Evolutionary conservation across 2,113 vertebrate species (phyloP), one percentile per base, ranked within the genome.

Genomic region (Oceanites oceanicus): DNA sequence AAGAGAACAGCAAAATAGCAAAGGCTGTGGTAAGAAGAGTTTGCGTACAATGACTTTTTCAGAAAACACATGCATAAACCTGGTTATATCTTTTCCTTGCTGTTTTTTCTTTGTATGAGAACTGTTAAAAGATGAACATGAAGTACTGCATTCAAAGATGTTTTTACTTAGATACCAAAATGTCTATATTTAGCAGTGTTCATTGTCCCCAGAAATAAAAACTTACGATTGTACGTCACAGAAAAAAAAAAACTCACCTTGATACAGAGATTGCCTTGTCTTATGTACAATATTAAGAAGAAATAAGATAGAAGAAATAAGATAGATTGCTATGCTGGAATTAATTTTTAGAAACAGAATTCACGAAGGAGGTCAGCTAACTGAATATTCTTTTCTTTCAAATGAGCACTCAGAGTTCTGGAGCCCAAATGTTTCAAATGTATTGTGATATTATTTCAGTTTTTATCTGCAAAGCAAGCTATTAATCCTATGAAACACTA

Each of bases 181-280:
- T 14, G 13, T 5, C 10, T 34, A 15, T 55, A 65, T 42, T 34
- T 52, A 81, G 1, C 4, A 52, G 36, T 81, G 11, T 10, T 77
- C 12, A 30, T 65, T 3, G 7, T 23, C 3, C 30, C 9, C 53
- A 42, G 38, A 84, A 80, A 61, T 30, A 62, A 90, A 86, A 68
- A 15, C 1, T 30, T n/a, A 20, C 13, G 8, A 10, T n/a, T 7
- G 0, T 42, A 81, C 6, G 32, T n/a, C 9, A 26, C 9, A 59
- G 49, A n/a, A 16, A 9, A 55, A 32, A 76, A 63, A 34, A 32
- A 0, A 0, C 9, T 30, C 7, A 52, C 15, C 17, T 19, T 72
- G 4, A 38, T 22, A 38, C 4, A 36, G 8, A 53, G 22, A 45
- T 71, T 49, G 1, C 2, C 11, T 52, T 66, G 21, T 22, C 2